phyloP scores from a whole-genome alignment of 2,888 invertebrate genomes.

The Chloroclystis v-ata region DNA sequence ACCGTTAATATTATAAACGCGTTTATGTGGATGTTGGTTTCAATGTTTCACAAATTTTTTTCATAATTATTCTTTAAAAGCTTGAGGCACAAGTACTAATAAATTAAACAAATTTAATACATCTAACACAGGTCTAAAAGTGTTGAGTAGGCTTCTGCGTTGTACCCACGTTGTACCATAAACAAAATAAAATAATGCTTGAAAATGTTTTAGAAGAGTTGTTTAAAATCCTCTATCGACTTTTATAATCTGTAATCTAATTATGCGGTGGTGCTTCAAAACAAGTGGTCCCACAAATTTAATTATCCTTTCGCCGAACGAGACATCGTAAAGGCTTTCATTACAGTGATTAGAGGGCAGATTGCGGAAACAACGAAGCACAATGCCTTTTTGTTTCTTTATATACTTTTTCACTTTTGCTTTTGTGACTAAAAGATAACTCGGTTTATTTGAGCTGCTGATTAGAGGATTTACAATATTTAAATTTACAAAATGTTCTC shows the following conservation, averaged over 20 bases:
- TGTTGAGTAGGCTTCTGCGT: too few relatives aligned
- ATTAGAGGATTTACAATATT: not conserved
- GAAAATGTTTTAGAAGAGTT: not conserved
- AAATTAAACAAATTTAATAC: too few relatives aligned
- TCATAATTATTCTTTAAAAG: too few relatives aligned
- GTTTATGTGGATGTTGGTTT: too few relatives aligned
- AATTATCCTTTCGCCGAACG: slow-evolving; percentile 37
- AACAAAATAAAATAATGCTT: too few relatives aligned
- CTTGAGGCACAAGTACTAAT: too few relatives aligned
- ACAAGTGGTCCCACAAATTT: slow-evolving; percentile 40
- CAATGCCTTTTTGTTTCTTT: slow-evolving; percentile 26
- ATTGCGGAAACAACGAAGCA: slow-evolving; percentile 31
- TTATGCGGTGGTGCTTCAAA: slow-evolving; percentile 34
- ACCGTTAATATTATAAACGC: too few relatives aligned
- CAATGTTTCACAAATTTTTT: too few relatives aligned
- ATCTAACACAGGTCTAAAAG: too few relatives aligned
- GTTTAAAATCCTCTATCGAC: slow-evolving; percentile 22
- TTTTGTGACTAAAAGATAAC: slow-evolving; percentile 15
- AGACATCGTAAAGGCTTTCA: slow-evolving; percentile 37
- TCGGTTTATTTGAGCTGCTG: slow-evolving; percentile 1
- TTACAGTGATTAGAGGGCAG: slow-evolving; percentile 35
- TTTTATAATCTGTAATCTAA: slow-evolving; percentile 35
- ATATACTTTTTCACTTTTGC: slow-evolving; percentile 13
- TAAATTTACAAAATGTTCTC: too few relatives aligned
- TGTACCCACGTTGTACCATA: too few relatives aligned